A percentile compares a stretch with the other conserved stretches of the same genome.
Conservation (phyloP, 2,888 invertebrate species). For the Mythimna pallens region DNA sequence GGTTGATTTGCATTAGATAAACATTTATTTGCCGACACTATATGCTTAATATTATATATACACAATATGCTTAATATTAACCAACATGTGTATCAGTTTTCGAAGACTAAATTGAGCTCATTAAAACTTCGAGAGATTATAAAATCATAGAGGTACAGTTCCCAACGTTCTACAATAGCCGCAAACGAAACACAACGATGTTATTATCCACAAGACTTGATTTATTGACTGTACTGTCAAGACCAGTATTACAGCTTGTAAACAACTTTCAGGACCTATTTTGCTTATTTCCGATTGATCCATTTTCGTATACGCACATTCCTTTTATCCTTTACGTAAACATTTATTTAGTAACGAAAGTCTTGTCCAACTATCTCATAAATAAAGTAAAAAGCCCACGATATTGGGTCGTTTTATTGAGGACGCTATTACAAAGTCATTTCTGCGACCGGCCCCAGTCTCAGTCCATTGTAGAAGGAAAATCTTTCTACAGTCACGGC, state of each 20-base stretch:
- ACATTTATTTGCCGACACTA: slow-evolving; percentile 7
- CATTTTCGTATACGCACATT: slow-evolving; percentile 52
- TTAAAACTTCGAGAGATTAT: slow-evolving; percentile 80
- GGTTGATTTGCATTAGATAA: slow-evolving; percentile 11
- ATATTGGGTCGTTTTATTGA: slow-evolving; percentile 87
- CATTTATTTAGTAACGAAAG: slow-evolving; percentile 69
- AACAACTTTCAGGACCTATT: slow-evolving; percentile 48
- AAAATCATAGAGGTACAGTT: slow-evolving; percentile 75
- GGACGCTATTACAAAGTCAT: slow-evolving; percentile 89
- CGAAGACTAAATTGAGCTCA: slow-evolving; percentile 77
- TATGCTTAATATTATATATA: too few relatives aligned
- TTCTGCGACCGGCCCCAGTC: slow-evolving; percentile 86
- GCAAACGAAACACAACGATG: slow-evolving; percentile 62
- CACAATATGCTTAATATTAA: slow-evolving; percentile 57
- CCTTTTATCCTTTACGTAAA: slow-evolving; percentile 62
- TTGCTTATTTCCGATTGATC: slow-evolving; percentile 43
- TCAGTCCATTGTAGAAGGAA: slow-evolving; percentile 90
- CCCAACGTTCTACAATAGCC: slow-evolving; percentile 73
- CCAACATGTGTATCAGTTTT: slow-evolving; percentile 60
- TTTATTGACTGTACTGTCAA: slow-evolving; percentile 12
- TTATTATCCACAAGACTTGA: slow-evolving; percentile 36
- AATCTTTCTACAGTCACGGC: slow-evolving; percentile 91
- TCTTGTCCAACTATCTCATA: slow-evolving; percentile 77
- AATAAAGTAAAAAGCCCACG: slow-evolving; percentile 83
- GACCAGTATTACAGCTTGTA: slow-evolving; percentile 29